These are phyloP conservation scores for Contarinia nasturtii DNA, from an alignment of 1,140 invertebrate species.

Conservation along the genomic window DNA sequence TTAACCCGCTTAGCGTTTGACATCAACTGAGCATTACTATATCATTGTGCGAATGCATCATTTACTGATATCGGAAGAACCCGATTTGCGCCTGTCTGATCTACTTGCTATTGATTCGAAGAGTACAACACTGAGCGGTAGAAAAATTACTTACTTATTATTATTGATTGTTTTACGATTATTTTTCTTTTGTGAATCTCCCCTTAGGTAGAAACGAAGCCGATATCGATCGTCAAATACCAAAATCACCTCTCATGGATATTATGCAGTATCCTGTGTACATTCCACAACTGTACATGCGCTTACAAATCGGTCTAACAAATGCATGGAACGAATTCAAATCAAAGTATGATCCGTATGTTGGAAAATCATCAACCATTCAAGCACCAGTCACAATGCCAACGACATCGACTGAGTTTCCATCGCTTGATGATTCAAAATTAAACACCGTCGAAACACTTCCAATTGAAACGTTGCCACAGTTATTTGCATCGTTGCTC, in stretches of 20 bases:
- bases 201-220: neutral
- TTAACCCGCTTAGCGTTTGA: neutral
- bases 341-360: conserved; percentile 48
- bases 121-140: neutral
- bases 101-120: conserved; percentile 41
- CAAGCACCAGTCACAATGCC: neutral
- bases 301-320: conserved; percentile 41
- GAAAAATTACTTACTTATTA: no score
- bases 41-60: conserved; percentile 59
- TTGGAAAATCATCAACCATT: conserved; percentile 6
- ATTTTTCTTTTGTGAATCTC: no score
- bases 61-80: conserved; percentile 43
- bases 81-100: conserved; percentile 48
- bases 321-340: conserved; percentile 65
- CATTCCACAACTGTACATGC: conserved; percentile 41
- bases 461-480: conserved; percentile 24
- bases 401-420: neutral
- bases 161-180: no score
- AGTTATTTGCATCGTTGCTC: conserved; percentile 33
- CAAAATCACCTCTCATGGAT: conserved; percentile 29
- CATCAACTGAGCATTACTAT: conserved; percentile 37
- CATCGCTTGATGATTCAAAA: no score
- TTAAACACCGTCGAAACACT: neutral
- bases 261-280: conserved; percentile 39
- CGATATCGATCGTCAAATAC: conserved; percentile 8